These are phyloP conservation scores for Stegastes partitus DNA, from an alignment of 2,113 vertebrate species.

Conservation along the genomic window DNA sequence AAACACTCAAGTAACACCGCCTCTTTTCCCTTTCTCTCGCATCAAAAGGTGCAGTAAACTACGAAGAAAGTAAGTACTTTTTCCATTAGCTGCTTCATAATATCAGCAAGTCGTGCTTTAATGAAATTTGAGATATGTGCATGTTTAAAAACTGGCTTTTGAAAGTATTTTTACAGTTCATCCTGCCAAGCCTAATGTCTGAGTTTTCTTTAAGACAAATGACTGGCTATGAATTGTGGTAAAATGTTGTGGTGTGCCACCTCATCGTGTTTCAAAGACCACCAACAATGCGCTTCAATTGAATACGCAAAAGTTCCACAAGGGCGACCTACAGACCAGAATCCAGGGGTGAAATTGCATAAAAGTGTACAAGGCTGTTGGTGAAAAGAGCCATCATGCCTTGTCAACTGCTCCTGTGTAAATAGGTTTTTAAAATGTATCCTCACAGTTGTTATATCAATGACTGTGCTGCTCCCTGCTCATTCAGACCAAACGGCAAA, in stretches of 20 bases:
- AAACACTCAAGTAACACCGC: slow-evolving; percentile 10
- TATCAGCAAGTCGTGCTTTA: neutral
- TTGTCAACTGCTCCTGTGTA: too few species aligned
- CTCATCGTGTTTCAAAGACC: too few species aligned
- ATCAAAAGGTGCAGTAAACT: slow-evolving; percentile 21
- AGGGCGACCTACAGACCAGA: too few species aligned
- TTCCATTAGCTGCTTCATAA: neutral
- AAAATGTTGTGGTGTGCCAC: too few species aligned
- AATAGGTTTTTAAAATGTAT: too few species aligned
- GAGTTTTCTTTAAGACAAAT: neutral
- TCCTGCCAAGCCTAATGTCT: neutral
- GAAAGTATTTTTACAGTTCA: neutral
- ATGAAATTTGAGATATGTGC: neutral
- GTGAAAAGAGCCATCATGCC: neutral
- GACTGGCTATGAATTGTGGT: too few species aligned
- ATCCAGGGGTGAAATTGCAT: neutral
- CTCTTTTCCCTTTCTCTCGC: neutral
- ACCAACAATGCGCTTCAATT: neutral
- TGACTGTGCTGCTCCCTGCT: too few species aligned
- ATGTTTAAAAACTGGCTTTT: neutral
- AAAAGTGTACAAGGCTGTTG: neutral
- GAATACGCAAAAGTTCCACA: neutral
- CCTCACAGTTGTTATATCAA: too few species aligned
- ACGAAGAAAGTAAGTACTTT: neutral
- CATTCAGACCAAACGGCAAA: too few species aligned